Conservation (phyloP, 2,797 vertebrate species). For the Spinus olivaceus region DNA sequence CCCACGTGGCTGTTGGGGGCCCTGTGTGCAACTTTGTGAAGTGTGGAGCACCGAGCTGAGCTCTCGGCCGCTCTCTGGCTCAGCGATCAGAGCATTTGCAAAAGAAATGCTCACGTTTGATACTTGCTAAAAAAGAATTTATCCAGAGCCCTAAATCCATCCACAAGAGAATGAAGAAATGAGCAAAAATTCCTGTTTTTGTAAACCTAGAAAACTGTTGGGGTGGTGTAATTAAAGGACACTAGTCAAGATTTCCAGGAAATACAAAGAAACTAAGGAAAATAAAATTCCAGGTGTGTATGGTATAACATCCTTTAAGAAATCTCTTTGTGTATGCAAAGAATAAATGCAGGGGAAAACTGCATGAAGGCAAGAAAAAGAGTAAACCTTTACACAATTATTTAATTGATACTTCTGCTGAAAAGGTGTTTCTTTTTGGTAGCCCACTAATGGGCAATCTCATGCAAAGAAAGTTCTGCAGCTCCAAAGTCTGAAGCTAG, state of each 20-base stretch:
- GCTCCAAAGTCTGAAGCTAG: not conserved
- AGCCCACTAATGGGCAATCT: not conserved
- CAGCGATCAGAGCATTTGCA: not conserved
- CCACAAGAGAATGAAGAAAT: not conserved
- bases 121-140: not conserved
- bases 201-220: not conserved
- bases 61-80: not conserved
- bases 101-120: not conserved
- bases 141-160: not conserved
- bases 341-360: not conserved
- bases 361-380: not conserved
- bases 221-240: not conserved
- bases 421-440: not conserved
- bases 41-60: not conserved
- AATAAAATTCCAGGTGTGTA: not conserved
- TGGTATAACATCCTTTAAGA: not conserved
- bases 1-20: not conserved
- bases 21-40: not conserved
- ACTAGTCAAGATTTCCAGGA: not conserved
- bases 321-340: rapidly evolving
- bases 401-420: not conserved
- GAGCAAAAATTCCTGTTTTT: not conserved
- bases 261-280: rapidly evolving
- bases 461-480: not conserved
- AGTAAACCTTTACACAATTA: not conserved